Evolutionary conservation across 2,113 vertebrate genomes (phyloP).

Genomic region (Entelurus aequoreus): DNA sequence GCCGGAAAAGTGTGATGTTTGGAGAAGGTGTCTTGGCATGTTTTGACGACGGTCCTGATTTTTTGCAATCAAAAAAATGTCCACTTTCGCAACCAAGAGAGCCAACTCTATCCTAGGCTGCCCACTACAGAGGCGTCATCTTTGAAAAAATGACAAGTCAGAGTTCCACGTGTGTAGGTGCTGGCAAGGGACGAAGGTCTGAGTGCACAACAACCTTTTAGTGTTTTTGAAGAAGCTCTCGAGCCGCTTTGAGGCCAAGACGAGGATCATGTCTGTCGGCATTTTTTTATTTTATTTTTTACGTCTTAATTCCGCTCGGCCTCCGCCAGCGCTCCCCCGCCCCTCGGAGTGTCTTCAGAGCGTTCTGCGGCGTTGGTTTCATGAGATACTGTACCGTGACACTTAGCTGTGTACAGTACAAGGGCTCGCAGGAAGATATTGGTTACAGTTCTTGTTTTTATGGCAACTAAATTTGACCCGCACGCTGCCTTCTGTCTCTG

Average conservation of each 20-base stretch:
- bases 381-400: slow-evolving; percentile 57
- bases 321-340: slow-evolving; percentile 41
- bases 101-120: too few relatives aligned
- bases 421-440: slow-evolving; percentile 48
- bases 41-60: too few relatives aligned
- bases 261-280: slow-evolving; percentile 44
- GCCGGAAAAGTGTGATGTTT: too few relatives aligned
- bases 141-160: too few relatives aligned
- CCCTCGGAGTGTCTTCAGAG: slow-evolving; percentile 56
- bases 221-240: slow-evolving; percentile 41
- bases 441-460: slow-evolving; percentile 55
- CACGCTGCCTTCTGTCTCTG: too few relatives aligned
- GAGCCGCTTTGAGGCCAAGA: slow-evolving; percentile 36
- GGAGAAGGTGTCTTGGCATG: too few relatives aligned
- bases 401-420: slow-evolving; percentile 48
- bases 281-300: slow-evolving; percentile 39
- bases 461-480: background rate
- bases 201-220: slow-evolving; percentile 27
- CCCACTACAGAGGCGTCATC: too few relatives aligned
- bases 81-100: too few relatives aligned
- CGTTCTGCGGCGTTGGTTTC: slow-evolving; percentile 30
- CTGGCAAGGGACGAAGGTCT: slow-evolving; percentile 32
- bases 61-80: too few relatives aligned
- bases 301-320: slow-evolving; percentile 43
- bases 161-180: slow-evolving; percentile 4